A percentile compares a stretch with the other conserved stretches of the same genome.
Conservation (phyloP, 2,797 vertebrate genomes). For the Enteromius thamalakanensis region DNA sequence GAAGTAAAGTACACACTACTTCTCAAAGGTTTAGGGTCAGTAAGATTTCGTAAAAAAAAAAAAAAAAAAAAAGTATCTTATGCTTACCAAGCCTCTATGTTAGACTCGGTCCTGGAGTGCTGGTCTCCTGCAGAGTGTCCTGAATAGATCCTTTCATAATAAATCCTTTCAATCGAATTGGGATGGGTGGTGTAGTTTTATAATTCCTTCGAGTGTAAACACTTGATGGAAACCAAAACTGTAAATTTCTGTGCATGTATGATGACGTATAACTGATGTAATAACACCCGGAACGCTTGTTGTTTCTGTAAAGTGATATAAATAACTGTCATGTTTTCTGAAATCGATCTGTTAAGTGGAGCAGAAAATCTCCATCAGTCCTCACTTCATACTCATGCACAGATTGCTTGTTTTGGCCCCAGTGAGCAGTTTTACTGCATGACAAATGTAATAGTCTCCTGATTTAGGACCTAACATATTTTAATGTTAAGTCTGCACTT, state of each 20-base stretch:
- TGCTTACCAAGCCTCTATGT: background rate
- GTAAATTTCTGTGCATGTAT: background rate
- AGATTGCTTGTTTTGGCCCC: background rate
- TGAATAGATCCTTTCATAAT: background rate
- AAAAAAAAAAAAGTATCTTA: background rate
- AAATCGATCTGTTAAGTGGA: background rate
- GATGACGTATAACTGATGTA: background rate
- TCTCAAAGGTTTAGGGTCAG: background rate
- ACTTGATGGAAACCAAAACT: background rate
- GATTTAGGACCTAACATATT: background rate
- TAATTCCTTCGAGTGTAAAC: background rate
- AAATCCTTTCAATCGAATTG: too few relatives aligned
- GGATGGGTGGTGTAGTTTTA: background rate
- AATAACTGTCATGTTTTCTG: background rate
- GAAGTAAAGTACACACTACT: background rate
- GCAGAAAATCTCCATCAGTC: background rate
- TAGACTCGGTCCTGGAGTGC: too few relatives aligned
- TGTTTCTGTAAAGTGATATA: background rate
- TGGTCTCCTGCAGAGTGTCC: background rate
- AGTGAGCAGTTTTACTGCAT: background rate
- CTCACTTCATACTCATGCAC: background rate
- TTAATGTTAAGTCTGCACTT: background rate
- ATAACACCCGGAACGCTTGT: background rate
- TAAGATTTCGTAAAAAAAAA: background rate
- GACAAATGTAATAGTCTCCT: background rate